A percentile compares a stretch with the other conserved stretches of the same genome.
These are phyloP conservation scores for Scarus forsteni DNA, from an alignment of 2,797 vertebrate genomes.

Conservation along the genomic window DNA sequence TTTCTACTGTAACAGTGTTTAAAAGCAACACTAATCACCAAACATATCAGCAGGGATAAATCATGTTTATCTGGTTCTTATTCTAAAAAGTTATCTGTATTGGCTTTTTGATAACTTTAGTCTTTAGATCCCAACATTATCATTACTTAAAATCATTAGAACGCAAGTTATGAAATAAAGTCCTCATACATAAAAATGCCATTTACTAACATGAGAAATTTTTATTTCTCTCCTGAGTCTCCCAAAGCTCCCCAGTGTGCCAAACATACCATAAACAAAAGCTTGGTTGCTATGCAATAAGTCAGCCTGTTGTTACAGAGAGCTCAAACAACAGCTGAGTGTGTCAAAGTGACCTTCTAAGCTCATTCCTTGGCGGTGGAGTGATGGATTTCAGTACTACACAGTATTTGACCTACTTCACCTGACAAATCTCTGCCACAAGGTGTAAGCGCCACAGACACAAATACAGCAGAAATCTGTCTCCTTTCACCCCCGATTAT, in stretches of 20 bases:
- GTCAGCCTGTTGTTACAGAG: not conserved
- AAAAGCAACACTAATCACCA: too few species aligned
- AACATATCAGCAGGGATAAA: too few species aligned
- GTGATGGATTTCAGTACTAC: not conserved
- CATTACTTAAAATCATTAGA: too few species aligned
- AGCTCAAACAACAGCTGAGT: not conserved
- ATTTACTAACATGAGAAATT: not conserved
- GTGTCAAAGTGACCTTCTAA: not conserved
- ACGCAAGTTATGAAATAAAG: too few species aligned
- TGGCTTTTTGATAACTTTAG: too few species aligned
- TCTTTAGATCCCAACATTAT: too few species aligned
- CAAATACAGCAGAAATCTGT: slow-evolving; percentile 3
- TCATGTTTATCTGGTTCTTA: too few species aligned
- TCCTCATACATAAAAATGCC: too few species aligned
- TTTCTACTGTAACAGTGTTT: too few species aligned
- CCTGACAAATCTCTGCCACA: slow-evolving; percentile 25
- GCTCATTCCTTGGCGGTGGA: not conserved
- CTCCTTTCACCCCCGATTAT: not conserved
- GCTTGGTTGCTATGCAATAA: not conserved
- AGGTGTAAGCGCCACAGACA: not conserved
- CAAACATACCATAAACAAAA: slow-evolving; percentile 7
- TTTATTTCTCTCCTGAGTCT: not conserved
- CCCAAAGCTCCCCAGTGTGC: not conserved
- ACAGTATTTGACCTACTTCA: not conserved
- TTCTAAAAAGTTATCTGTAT: too few species aligned